Conservation (phyloP, 2,888 invertebrate species). For the Agrochola circellaris region DNA sequence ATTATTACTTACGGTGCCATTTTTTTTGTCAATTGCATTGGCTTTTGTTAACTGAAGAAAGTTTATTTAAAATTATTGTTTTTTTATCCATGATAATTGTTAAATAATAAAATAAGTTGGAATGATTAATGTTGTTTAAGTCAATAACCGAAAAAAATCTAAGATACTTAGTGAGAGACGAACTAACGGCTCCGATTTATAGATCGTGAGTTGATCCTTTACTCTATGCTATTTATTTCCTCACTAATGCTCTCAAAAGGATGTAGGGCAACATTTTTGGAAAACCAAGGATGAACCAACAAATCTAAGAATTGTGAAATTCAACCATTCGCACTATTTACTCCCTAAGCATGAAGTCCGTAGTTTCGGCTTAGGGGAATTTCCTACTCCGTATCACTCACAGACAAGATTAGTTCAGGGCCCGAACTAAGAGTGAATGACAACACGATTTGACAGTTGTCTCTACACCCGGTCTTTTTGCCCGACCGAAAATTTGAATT, state of each 20-base stretch:
- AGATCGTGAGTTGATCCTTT: too few relatives aligned
- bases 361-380: too few relatives aligned
- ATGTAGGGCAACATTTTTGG: neutral
- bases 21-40: slow-evolving; percentile 31
- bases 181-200: neutral
- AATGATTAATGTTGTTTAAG: slow-evolving; percentile 10
- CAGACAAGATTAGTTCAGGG: too few relatives aligned
- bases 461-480: too few relatives aligned
- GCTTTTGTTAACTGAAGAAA: slow-evolving; percentile 20
- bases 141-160: neutral
- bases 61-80: slow-evolving; percentile 14
- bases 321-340: neutral
- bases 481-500: too few relatives aligned
- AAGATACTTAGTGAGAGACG: neutral
- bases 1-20: slow-evolving; percentile 35
- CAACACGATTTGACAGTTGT: too few relatives aligned
- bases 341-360: too few relatives aligned
- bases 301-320: neutral
- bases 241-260: neutral
- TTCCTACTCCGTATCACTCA: too few relatives aligned
- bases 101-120: slow-evolving; percentile 44
- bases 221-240: neutral
- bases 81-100: slow-evolving; percentile 35
- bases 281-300: neutral
- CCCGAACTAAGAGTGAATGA: too few relatives aligned